Base-by-base conservation (phyloP, 2,113 vertebrate species). In the Phylloscopus whistleri region DNA sequence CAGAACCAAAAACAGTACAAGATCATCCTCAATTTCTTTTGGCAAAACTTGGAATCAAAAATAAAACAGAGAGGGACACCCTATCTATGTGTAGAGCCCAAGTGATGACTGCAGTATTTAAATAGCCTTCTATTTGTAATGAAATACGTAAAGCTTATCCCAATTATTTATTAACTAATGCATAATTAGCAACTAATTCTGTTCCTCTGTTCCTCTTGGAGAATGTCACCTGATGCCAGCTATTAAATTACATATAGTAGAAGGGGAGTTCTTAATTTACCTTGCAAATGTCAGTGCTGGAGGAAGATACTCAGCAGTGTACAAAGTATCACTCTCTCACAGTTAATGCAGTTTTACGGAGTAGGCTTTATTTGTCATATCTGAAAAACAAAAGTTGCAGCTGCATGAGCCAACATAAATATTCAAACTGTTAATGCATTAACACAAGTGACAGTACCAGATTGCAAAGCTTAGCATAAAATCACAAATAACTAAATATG, bases 401-500 rank as follows among this genome's bases (percentile, higher is more conserved):
- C 85, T 87, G 94, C 60, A 30, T 68, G 89, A 80, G 49, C 53
- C 1, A 7, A 74, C 60, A 90, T 82, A 90, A 89, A 91, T 96
- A 90, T 91, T 81, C 69, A 80, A 92, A 85, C 39, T 82, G 59
- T 63, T 80, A 93, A 95, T 84, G 26, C 48, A 69, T 76, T 62
- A 89, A 41, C 85, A 75, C 49, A 92, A 96, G 90, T 94, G 67
- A 93, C 24, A 95, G 79, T 84, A 84, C 37, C 76, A 94, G 72
- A 95, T 92, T 85, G 89, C 87, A 95, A 94, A 95, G 95, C 77
- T 96, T 95, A 95, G 92, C 90, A 91, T 43, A 94, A 85, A 94
- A 70, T 94, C 95, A 95, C 88, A 95, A 97, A 96, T 77, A 92
- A 89, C 88, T 96, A 89, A 96, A 90, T 78, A 59, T 13, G 48